Evolutionary conservation across 2,888 invertebrate species (phyloP).

Genomic region (Volucella bombylans): DNA sequence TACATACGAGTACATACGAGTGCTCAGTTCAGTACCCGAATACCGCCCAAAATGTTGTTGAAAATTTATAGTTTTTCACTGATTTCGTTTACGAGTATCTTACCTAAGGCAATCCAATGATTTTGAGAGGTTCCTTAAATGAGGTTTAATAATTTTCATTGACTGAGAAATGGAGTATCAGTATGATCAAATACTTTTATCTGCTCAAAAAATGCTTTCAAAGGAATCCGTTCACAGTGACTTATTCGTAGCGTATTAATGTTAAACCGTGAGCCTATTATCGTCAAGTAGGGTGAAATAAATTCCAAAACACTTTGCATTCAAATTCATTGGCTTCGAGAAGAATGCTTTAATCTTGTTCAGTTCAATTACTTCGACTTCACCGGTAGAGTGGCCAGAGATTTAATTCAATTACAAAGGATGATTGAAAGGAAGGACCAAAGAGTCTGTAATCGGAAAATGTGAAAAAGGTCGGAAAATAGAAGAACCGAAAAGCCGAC

Average conservation of each 20-base stretch:
- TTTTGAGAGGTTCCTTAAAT: background rate
- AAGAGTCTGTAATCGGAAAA: conserved; percentile 32
- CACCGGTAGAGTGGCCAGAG: conserved; percentile 41
- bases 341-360: conserved; percentile 52
- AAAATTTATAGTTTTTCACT: background rate
- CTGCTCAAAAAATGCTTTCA: background rate
- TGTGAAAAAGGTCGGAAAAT: conserved; percentile 39
- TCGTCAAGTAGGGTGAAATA: conserved; percentile 36
- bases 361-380: conserved; percentile 56
- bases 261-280: conserved; percentile 31
- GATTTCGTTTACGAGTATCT: background rate
- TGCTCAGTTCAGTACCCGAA: background rate
- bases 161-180: background rate
- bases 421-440: conserved; percentile 36
- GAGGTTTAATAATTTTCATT: conserved; percentile 1
- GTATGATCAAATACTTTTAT: background rate
- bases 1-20: background rate
- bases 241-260: too few relatives aligned
- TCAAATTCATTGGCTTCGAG: conserved; percentile 57
- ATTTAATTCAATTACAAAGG: conserved; percentile 69
- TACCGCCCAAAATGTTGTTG: background rate
- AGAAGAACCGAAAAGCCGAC: conserved; percentile 34
- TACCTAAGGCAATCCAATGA: too few relatives aligned
- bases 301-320: conserved; percentile 41
- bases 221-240: background rate